These are phyloP conservation scores for Brachypteracias leptosomus DNA, from an alignment of 2,113 vertebrate species.

Conservation along the genomic window DNA sequence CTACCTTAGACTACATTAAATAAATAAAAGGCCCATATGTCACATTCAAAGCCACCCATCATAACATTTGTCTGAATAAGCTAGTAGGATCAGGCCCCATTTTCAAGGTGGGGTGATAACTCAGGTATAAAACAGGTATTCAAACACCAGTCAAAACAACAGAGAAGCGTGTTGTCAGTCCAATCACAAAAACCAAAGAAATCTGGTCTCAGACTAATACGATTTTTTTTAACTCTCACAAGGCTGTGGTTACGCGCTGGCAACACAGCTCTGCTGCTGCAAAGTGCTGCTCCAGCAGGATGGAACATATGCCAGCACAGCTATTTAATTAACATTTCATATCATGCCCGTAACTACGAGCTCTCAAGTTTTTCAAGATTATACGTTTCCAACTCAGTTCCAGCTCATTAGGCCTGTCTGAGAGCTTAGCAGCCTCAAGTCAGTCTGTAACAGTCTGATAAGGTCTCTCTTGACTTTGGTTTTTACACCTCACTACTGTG, in stretches of 20 bases:
- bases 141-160: background rate
- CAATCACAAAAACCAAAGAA: background rate
- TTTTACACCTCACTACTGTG: background rate
- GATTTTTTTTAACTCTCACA: background rate
- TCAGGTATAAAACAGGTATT: background rate
- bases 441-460: slow-evolving; percentile 4
- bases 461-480: background rate
- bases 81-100: background rate
- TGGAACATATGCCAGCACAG: background rate
- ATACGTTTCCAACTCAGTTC: background rate
- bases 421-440: background rate
- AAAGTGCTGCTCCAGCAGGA: background rate
- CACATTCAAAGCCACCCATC: background rate
- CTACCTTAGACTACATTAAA: background rate
- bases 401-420: slow-evolving; percentile 34
- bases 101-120: background rate
- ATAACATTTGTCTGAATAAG: background rate
- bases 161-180: background rate
- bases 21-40: background rate
- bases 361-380: slow-evolving; percentile 20
- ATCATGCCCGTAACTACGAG: background rate
- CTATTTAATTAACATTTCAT: slow-evolving; percentile 46
- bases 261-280: background rate
- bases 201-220: background rate
- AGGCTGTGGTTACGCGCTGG: background rate